Conservation (phyloP, 1,140 invertebrate genomes). For the Drosophila virilis region DNA sequence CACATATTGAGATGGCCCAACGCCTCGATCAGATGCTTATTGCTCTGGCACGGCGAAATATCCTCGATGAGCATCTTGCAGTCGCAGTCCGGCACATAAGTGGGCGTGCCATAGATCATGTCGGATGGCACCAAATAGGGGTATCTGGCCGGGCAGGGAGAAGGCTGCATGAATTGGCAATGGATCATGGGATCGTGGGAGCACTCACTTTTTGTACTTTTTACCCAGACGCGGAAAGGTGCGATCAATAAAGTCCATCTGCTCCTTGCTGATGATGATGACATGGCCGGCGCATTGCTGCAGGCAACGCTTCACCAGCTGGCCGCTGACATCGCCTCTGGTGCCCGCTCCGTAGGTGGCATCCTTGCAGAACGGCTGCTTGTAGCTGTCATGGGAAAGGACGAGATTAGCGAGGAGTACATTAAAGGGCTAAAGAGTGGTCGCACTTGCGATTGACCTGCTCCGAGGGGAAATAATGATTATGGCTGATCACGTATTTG, state of each 20-base stretch:
- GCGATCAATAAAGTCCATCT: slow-evolving; percentile 68
- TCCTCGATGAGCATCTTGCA: slow-evolving; percentile 59
- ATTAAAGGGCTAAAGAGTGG: too few relatives aligned
- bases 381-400: slow-evolving; percentile 44
- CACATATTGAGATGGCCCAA: slow-evolving; percentile 57
- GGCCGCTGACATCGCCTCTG: slow-evolving; percentile 29
- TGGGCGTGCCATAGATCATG: slow-evolving; percentile 38
- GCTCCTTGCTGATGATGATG: slow-evolving; percentile 67
- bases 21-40: slow-evolving; percentile 37
- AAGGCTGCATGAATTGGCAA: too few relatives aligned
- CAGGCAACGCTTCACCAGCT: slow-evolving; percentile 57
- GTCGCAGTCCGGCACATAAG: slow-evolving; percentile 25
- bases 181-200: too few relatives aligned
- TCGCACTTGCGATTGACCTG: slow-evolving; percentile 61
- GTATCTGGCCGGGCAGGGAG: slow-evolving; percentile 29
- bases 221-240: slow-evolving; percentile 50
- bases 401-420: not conserved
- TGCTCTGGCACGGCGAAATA: slow-evolving; percentile 24
- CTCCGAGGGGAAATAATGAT: slow-evolving; percentile 73
- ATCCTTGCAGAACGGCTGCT: slow-evolving; percentile 32
- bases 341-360: slow-evolving; percentile 33
- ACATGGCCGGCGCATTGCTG: slow-evolving; percentile 46
- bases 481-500: slow-evolving; percentile 68
- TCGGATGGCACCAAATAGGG: slow-evolving; percentile 41
- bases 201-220: slow-evolving; percentile 47